Conservation (phyloP, 1,140 invertebrate species). For the Dendroctonus ponderosae region DNA sequence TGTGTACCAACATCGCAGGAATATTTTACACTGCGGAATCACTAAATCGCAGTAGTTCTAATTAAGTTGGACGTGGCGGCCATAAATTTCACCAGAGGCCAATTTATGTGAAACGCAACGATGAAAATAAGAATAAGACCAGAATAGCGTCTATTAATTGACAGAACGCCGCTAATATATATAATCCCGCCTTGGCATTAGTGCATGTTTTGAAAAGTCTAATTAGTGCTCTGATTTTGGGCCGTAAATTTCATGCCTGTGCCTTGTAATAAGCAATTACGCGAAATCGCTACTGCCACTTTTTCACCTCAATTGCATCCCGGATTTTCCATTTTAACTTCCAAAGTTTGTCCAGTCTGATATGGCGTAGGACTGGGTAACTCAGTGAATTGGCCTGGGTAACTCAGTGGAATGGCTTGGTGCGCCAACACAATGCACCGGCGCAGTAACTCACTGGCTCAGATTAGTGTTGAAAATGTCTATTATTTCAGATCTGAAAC, state of each 20-base stretch:
- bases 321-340: no score
- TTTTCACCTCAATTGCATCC: no score
- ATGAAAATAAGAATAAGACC: conserved; percentile 38
- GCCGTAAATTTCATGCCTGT: conserved; percentile 16
- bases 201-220: conserved; percentile 30
- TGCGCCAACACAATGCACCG: no score
- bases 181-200: conserved; percentile 28
- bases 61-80: conserved; percentile 40
- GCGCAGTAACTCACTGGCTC: no score
- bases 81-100: conserved; percentile 39
- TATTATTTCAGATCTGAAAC: no score
- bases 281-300: no score
- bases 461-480: no score
- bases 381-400: no score
- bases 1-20: conserved; percentile 13
- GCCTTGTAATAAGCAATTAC: conserved; percentile 16
- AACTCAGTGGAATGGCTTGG: no score
- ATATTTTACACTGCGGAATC: conserved; percentile 38
- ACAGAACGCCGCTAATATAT: conserved; percentile 33
- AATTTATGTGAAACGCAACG: conserved; percentile 39
- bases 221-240: conserved; percentile 23
- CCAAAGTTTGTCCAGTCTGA: no score
- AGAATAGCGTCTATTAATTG: conserved; percentile 42
- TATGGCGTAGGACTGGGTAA: no score
- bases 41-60: conserved; percentile 41